Evolutionary conservation across 2,113 vertebrate genomes (phyloP).

Genomic region (Pedetes capensis): DNA sequence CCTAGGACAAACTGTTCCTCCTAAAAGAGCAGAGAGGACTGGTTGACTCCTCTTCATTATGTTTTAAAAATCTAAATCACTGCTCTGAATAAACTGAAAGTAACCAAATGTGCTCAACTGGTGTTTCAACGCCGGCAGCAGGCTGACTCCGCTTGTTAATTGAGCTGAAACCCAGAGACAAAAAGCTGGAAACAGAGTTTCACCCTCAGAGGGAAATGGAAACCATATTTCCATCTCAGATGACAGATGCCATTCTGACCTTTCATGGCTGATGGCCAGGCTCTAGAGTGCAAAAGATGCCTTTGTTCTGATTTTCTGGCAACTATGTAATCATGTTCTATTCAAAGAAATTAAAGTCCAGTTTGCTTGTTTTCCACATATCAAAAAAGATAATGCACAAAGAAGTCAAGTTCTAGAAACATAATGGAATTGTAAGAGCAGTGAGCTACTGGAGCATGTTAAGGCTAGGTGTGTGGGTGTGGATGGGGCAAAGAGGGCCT

Average conservation of each 20-base stretch:
- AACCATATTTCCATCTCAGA: background rate
- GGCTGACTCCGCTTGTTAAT: slow-evolving; percentile 26
- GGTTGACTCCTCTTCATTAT: slow-evolving; percentile 27
- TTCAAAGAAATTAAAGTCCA: slow-evolving; percentile 67
- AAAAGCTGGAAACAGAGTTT: background rate
- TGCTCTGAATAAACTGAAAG: slow-evolving; percentile 34
- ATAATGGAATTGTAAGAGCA: background rate
- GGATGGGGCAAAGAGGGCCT: background rate
- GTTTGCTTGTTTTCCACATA: slow-evolving; percentile 36
- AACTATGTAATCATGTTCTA: slow-evolving; percentile 66
- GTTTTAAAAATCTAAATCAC: slow-evolving; percentile 48
- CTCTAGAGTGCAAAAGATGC: background rate
- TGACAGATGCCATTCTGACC: slow-evolving; percentile 1
- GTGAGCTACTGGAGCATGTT: background rate
- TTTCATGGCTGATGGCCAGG: background rate
- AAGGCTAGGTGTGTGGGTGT: background rate
- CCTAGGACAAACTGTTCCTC: background rate
- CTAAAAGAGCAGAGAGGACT: background rate
- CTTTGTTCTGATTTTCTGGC: slow-evolving; percentile 52
- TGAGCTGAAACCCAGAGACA: slow-evolving; percentile 24
- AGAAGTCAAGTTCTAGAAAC: slow-evolving; percentile 54
- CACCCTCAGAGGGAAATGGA: background rate
- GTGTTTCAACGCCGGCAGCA: slow-evolving; percentile 10
- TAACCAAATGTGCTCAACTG: background rate
- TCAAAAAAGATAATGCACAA: slow-evolving; percentile 52